phyloP scores from a whole-genome alignment of 2,797 vertebrate genomes.

The Echiichthys vipera region DNA sequence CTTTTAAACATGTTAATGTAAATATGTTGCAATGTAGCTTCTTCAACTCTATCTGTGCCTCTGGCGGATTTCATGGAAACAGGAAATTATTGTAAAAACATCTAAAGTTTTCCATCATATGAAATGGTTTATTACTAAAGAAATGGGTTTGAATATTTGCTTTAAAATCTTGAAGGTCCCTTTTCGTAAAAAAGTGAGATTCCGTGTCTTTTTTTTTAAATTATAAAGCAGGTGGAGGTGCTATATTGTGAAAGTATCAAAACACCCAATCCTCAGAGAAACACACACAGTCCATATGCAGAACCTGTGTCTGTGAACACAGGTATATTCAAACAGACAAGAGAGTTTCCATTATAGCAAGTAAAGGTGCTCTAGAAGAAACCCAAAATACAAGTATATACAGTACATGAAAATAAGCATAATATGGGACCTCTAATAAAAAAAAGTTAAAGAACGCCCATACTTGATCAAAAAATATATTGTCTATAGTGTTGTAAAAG shows the following conservation, averaged over 20 bases:
- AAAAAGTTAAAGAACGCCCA: not conserved
- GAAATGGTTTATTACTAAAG: not conserved
- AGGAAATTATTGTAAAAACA: not conserved
- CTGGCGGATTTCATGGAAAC: not conserved
- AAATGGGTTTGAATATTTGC: not conserved
- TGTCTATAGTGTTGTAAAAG: not conserved
- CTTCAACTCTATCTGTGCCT: not conserved
- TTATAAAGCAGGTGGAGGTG: no score
- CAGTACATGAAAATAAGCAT: no score
- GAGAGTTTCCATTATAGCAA: no score
- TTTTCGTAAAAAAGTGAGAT: no score
- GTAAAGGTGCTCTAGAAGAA: no score
- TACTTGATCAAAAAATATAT: not conserved
- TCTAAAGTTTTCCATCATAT: not conserved
- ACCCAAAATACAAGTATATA: no score
- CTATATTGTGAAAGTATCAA: no score
- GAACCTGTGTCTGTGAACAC: no score
- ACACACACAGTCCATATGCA: no score
- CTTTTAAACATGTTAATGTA: not conserved
- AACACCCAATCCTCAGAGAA: no score
- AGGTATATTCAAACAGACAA: no score
- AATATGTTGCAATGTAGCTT: slow-evolving; percentile 8
- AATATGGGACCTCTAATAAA: not conserved
- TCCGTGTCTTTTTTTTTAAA: no score
- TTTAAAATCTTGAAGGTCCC: not conserved